Conservation (phyloP, 2,113 vertebrate genomes). For the Silurus meridionalis region DNA sequence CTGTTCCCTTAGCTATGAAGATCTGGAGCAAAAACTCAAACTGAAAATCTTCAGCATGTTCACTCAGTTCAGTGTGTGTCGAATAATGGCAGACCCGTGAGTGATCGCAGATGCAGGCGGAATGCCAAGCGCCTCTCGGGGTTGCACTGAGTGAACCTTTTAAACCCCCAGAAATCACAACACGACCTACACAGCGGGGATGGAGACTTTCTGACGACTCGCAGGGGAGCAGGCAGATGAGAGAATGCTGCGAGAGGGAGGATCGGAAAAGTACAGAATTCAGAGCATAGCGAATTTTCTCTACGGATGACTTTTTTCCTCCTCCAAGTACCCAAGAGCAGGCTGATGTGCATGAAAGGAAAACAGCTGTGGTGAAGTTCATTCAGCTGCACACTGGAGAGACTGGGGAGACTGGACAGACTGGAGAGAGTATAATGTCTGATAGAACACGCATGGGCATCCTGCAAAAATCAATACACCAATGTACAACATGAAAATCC, state of each 20-base stretch:
- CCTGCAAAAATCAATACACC: neutral
- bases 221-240: neutral
- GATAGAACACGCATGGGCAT: neutral
- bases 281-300: neutral
- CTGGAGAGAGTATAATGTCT: neutral
- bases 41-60: neutral
- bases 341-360: neutral
- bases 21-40: neutral
- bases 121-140: neutral
- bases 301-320: neutral
- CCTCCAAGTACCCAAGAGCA: neutral
- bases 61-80: neutral
- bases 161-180: constrained; percentile 6
- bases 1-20: neutral
- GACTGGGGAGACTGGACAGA: neutral
- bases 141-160: constrained; percentile 6
- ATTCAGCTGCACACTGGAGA: neutral
- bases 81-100: neutral
- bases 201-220: constrained; percentile 14
- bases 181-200: neutral
- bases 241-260: neutral
- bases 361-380: neutral
- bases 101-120: neutral
- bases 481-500: neutral
- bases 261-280: neutral